Base-by-base conservation (phyloP, 2,797 vertebrate species). In the Sebastes iracundus region DNA sequence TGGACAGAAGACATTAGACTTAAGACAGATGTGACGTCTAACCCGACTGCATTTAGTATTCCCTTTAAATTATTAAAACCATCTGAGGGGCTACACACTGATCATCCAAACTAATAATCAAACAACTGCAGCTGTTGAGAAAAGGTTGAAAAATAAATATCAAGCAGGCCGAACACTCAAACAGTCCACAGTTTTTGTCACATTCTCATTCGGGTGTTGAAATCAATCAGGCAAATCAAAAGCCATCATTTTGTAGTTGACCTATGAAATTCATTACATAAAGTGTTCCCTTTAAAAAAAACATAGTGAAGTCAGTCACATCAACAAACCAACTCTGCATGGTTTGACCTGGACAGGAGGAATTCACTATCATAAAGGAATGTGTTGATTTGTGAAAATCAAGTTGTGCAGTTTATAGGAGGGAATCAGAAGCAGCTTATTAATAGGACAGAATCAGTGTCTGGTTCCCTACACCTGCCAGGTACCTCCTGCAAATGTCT, bases 1-100 rank as follows among this genome's bases (percentile, higher is more conserved):
- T 58, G 87, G 79, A 88, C 53, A 58, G 79, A 23, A 79, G 38
- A 84, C 55, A 46, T 6, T 27, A 18, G 25, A 76, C 68, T 2
- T 18, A 14, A 32, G 35, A 61, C 56, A 56, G 23, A n/a, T 42
- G 1, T n/a, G 2, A 23, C 0, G 0, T 30, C 32, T 5, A 23
- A 60, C 12, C 18, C 1, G 70, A 14, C 25, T 49, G 13, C 16
- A 18, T 20, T 62, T 38, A 42, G 11, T 22, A 11, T 25, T 52
- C 6, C 27, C 63, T 49, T 33, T 33, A 13, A 25, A 46, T 46
- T 46, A 46, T 30, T 38, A 49, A 32, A 70, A 46, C 12, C n/a
- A 16, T 18, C 2, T 13, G 18, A 56, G 27, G 10, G 5, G 22
- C 3, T 14, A 20, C 1, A 10, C n/a, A 11, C 25, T 32, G 3